phyloP scores from a whole-genome alignment of 2,113 vertebrate genomes.

The Drymodes brunneopygia region DNA sequence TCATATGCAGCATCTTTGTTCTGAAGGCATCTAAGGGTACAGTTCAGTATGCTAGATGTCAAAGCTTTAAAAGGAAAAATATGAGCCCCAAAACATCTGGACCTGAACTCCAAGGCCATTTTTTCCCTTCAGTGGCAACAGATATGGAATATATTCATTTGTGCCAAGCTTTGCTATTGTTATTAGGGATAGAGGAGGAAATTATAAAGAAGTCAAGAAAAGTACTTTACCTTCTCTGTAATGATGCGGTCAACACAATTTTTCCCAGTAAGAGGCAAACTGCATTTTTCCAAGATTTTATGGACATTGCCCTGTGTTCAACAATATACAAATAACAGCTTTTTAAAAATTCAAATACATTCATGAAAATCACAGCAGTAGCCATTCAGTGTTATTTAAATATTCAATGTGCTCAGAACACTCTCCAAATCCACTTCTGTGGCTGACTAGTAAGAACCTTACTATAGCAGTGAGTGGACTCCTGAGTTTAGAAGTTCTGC shows the following conservation, averaged over 20 bases:
- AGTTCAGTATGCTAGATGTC: background rate
- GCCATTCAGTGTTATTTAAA: background rate
- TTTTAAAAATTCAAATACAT: background rate
- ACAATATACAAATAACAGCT: background rate
- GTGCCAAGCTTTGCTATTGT: background rate
- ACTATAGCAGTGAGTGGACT: background rate
- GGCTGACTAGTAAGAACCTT: background rate
- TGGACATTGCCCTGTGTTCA: conserved; percentile 85
- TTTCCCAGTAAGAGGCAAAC: conserved; percentile 90
- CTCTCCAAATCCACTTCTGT: background rate
- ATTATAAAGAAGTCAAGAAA: background rate
- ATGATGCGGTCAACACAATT: conserved; percentile 95
- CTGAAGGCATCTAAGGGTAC: background rate
- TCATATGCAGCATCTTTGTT: background rate
- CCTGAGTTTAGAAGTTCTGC: background rate
- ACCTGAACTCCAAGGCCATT: background rate
- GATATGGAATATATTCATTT: background rate
- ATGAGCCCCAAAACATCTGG: background rate
- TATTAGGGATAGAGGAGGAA: background rate
- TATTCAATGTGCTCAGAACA: background rate
- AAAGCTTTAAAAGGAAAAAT: background rate
- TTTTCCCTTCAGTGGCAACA: background rate
- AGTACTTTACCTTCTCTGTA: conserved; percentile 89
- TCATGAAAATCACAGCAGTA: background rate
- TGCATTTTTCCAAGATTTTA: conserved; percentile 95